These are phyloP conservation scores for Metopia argyrocephala DNA, from an alignment of 2,888 invertebrate genomes.

Conservation along the genomic window DNA sequence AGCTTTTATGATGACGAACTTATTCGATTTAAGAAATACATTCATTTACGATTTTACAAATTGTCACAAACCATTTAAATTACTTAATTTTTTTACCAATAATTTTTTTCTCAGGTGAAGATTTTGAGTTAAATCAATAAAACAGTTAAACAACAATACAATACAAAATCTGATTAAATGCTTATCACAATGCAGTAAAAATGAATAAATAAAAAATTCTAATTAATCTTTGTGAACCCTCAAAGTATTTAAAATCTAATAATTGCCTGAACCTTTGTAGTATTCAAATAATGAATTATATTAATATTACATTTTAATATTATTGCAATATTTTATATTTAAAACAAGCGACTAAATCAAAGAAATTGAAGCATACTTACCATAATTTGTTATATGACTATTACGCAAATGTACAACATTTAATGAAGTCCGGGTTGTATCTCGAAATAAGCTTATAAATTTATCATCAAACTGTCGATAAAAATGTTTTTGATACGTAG, in stretches of 20 bases:
- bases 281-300: neutral
- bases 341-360: neutral
- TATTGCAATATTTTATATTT: neutral
- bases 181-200: slow-evolving; percentile 20
- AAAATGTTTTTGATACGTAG: slow-evolving; percentile 76
- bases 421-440: slow-evolving; percentile 84
- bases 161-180: slow-evolving; percentile 7
- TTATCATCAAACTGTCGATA: slow-evolving; percentile 82
- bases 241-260: neutral
- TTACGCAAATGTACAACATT: slow-evolving; percentile 85
- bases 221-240: neutral
- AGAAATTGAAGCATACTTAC: too few species aligned
- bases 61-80: too few species aligned
- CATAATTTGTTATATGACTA: slow-evolving; percentile 85
- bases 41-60: too few species aligned
- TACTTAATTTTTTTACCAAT: too few species aligned
- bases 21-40: too few species aligned
- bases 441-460: slow-evolving; percentile 85
- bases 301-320: neutral
- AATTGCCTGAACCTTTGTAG: neutral
- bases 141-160: slow-evolving; percentile 20
- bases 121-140: slow-evolving; percentile 42
- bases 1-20: too few species aligned
- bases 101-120: slow-evolving; percentile 36
- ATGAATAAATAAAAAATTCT: neutral